Evolutionary conservation across 53 echinoderm and acorn worm species (phyloP).

Genomic region (Holothuria scabra): DNA sequence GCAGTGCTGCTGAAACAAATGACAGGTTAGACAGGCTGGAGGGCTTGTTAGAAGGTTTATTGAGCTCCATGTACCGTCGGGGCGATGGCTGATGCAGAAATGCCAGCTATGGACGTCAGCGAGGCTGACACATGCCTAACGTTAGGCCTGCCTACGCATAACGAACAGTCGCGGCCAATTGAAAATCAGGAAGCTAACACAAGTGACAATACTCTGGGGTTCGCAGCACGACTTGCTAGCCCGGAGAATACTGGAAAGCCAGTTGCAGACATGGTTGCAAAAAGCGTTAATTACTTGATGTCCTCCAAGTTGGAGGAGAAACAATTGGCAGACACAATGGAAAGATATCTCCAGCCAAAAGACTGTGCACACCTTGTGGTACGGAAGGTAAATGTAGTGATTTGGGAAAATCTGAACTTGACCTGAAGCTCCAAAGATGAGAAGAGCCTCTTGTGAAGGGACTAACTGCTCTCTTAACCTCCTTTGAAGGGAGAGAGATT

Average conservation of each 20-base stretch:
- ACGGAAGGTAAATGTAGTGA: not conserved
- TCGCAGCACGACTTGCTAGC: not conserved
- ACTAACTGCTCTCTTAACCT: not conserved
- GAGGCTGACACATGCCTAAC: not conserved
- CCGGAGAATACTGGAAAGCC: not conserved
- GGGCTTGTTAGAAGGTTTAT: slow-evolving; percentile 5
- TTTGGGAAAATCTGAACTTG: slow-evolving; percentile 19
- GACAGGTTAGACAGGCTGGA: not conserved
- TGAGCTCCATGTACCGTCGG: not conserved
- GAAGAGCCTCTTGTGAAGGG: slow-evolving; percentile 7
- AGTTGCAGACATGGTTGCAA: slow-evolving; percentile 10
- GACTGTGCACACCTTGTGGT: slow-evolving; percentile 12
- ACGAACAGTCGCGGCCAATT: not conserved
- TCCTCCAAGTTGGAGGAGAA: slow-evolving; percentile 26
- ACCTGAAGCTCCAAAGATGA: slow-evolving; percentile 1
- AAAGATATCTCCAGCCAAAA: not conserved
- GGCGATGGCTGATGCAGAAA: slow-evolving; percentile 3
- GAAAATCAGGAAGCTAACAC: not conserved
- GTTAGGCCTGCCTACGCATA: not conserved
- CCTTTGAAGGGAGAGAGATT: not conserved
- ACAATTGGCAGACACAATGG: not conserved
- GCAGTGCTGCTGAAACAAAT: not conserved
- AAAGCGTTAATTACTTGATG: not conserved
- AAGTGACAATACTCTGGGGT: not conserved
- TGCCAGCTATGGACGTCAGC: not conserved